Conservation (phyloP, 2,113 vertebrate genomes). For the Prionailurus bengalensis region DNA sequence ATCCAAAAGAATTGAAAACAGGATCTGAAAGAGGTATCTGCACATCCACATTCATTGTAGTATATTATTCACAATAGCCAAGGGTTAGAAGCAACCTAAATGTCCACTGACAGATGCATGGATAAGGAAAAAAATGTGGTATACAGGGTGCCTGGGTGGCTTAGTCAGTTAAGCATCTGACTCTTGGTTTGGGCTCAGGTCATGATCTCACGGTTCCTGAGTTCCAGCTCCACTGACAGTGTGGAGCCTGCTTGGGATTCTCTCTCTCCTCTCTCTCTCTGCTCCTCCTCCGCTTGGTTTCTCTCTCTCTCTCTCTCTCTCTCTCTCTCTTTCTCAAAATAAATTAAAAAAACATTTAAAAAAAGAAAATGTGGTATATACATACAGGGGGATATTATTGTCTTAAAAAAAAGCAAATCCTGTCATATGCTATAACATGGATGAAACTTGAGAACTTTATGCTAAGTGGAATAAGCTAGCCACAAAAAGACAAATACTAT, state of each 20-base stretch:
- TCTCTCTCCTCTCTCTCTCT: too few species aligned
- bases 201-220: too few species aligned
- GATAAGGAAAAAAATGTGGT: neutral
- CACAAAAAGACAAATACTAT: neutral
- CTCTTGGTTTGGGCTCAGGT: too few species aligned
- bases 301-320: too few species aligned
- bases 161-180: too few species aligned
- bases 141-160: too few species aligned
- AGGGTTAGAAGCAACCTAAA: neutral
- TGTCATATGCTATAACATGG: neutral
- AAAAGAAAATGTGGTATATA: neutral
- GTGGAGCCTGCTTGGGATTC: too few species aligned
- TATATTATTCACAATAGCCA: neutral
- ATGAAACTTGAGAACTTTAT: neutral
- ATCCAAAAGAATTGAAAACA: neutral
- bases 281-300: too few species aligned
- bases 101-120: neutral
- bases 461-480: neutral
- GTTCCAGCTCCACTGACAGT: too few species aligned
- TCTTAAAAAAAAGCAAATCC: neutral
- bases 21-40: neutral
- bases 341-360: too few species aligned
- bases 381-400: neutral
- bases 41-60: neutral
- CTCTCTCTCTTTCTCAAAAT: too few species aligned